These are phyloP conservation scores for Mermis nigrescens DNA, from an alignment of 2,888 invertebrate genomes.

Conservation along the genomic window DNA sequence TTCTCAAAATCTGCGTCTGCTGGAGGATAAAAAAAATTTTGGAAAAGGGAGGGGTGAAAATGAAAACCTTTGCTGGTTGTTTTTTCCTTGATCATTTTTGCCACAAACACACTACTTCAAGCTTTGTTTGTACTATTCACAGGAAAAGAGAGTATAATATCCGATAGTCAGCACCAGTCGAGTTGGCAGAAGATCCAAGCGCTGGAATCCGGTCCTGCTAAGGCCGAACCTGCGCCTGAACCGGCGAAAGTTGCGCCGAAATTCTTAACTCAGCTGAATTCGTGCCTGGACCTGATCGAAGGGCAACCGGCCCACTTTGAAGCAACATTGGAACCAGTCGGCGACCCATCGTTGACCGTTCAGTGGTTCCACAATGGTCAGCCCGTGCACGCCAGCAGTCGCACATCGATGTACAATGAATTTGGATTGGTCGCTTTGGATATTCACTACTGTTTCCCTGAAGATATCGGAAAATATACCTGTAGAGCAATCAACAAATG, in stretches of 20 bases:
- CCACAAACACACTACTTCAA: no score
- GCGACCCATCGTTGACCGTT: conserved; percentile 49
- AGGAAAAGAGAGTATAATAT: conserved; percentile 50
- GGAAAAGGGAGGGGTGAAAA: no score
- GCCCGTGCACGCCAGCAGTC: conserved; percentile 45
- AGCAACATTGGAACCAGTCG: conserved; percentile 71
- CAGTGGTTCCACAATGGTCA: conserved; percentile 55
- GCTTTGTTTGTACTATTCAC: no score
- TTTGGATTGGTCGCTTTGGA: conserved; percentile 42
- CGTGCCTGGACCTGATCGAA: conserved; percentile 64
- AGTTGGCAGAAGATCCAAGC: conserved; percentile 69
- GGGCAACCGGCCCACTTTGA: conserved; percentile 92
- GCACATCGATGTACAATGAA: conserved; percentile 17
- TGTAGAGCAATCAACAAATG: conserved; percentile 76
- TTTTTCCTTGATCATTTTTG: conserved; percentile 17
- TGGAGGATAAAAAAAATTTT: no score
- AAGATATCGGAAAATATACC: conserved; percentile 61
- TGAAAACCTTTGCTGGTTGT: not conserved
- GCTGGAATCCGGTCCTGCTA: conserved; percentile 45
- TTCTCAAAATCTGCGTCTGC: no score
- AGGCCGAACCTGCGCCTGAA: conserved; percentile 37
- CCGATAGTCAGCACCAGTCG: conserved; percentile 77
- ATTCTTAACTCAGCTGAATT: conserved; percentile 65
- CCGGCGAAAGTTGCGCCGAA: conserved; percentile 55
- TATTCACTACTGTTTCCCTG: conserved; percentile 60